Percentiles rank a stretch among this genome's conserved stretches.
Conservation (phyloP, 2,888 invertebrate genomes). For the Stegophylla sp. region DNA sequence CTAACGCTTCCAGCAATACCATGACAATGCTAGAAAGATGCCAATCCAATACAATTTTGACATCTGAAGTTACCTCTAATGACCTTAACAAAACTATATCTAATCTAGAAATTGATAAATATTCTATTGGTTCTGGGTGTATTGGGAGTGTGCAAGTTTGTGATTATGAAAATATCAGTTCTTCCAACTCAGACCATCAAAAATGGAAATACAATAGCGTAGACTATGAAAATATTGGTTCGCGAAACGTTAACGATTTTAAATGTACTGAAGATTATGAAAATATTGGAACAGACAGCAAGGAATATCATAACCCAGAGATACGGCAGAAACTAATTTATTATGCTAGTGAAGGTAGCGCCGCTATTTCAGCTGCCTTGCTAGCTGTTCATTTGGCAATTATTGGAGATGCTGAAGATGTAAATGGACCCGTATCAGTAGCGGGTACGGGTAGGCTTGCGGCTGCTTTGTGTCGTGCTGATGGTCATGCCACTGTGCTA, state of each 20-base stretch:
- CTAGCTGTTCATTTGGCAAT: slow-evolving; percentile 25
- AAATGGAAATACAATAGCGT: not conserved
- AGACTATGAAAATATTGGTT: slow-evolving; percentile 5
- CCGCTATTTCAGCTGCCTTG: not conserved
- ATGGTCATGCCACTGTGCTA: slow-evolving; percentile 6
- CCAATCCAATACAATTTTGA: not conserved
- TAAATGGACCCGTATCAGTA: not conserved
- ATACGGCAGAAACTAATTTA: not conserved
- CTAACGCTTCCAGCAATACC: not conserved
- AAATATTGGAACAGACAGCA: not conserved
- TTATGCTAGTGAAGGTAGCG: not conserved
- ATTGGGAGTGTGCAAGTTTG: not conserved
- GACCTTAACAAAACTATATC: no score
- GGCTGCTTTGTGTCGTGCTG: slow-evolving; percentile 33
- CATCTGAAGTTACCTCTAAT: no score
- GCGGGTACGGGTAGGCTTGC: not conserved
- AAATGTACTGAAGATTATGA: not conserved
- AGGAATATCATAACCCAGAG: not conserved
- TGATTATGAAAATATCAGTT: slow-evolving; percentile 12
- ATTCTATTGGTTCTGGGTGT: not conserved
- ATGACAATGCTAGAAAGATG: no score
- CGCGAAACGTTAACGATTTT: not conserved
- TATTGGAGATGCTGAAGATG: slow-evolving; percentile 17
- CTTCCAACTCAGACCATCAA: no score
- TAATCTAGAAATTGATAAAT: not conserved